Percentiles rank a stretch among this genome's conserved stretches.
phyloP scores from a whole-genome alignment of 2,888 invertebrate genomes.

The Dasysyrphus albostriatus region DNA sequence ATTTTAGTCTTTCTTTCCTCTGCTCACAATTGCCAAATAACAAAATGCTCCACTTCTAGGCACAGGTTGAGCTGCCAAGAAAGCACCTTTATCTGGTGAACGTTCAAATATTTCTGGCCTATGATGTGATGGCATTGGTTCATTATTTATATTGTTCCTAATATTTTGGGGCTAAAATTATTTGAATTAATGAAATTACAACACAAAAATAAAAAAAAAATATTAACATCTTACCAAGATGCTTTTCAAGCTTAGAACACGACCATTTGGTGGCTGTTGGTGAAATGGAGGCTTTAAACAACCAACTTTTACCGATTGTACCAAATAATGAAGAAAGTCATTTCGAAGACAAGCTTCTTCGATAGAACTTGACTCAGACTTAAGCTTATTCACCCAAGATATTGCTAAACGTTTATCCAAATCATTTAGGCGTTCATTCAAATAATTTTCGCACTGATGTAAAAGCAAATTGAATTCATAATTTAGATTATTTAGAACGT shows the following conservation, averaged over 20 bases:
- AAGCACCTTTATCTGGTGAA: conserved; percentile 86
- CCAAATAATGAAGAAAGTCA: conserved; percentile 85
- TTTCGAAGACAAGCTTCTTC: conserved; percentile 85
- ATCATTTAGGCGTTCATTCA: conserved; percentile 81
- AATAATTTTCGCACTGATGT: conserved; percentile 84
- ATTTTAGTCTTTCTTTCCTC: conserved; percentile 50
- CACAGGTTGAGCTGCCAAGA: conserved; percentile 85
- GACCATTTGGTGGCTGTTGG: conserved; percentile 84
- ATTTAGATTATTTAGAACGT: conserved; percentile 83
- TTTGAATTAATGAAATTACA: neutral
- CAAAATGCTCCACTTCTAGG: conserved; percentile 86
- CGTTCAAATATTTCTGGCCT: conserved; percentile 84
- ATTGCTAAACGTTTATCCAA: conserved; percentile 83
- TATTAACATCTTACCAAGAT: conserved; percentile 81
- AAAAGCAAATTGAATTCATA: conserved; percentile 85
- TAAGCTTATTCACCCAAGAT: conserved; percentile 85
- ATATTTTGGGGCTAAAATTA: conserved; percentile 44
- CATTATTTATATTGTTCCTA: conserved; percentile 7
- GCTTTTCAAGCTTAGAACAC: conserved; percentile 83
- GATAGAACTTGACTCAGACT: conserved; percentile 83
- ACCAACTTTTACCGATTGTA: conserved; percentile 84
- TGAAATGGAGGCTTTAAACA: conserved; percentile 84
- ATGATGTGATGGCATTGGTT: conserved; percentile 2
- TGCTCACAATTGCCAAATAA: conserved; percentile 85
- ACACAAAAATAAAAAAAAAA: neutral